Conservation (phyloP, 2,113 vertebrate species). For the Cynoglossus semilaevis region DNA sequence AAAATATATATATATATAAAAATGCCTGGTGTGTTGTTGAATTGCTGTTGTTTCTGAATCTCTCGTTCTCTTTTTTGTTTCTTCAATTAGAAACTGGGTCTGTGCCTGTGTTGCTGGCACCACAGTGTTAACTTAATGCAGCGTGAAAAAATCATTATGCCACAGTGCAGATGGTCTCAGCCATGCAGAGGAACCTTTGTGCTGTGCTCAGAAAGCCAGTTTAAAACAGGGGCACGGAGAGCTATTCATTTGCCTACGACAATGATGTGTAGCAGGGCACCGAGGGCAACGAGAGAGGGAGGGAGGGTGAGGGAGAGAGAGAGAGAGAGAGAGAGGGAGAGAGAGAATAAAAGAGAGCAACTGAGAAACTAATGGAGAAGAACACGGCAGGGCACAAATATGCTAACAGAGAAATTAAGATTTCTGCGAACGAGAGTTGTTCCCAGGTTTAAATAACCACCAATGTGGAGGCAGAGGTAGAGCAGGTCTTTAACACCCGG, state of each 20-base stretch:
- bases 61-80: constrained; percentile 32
- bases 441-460: constrained; percentile 35
- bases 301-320: neutral
- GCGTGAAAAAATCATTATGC: constrained; percentile 85
- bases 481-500: constrained; percentile 21
- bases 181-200: constrained; percentile 79
- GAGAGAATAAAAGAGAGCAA: neutral
- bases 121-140: constrained; percentile 83
- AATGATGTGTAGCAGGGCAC: constrained; percentile 38
- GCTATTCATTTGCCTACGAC: constrained; percentile 44
- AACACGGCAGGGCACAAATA: constrained; percentile 16
- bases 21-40: constrained; percentile 29
- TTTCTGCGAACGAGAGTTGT: constrained; percentile 3
- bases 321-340: neutral
- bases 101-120: constrained; percentile 71
- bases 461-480: constrained; percentile 16
- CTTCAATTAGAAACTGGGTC: constrained; percentile 78
- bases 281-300: constrained; percentile 10
- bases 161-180: constrained; percentile 81
- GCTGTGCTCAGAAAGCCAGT: constrained; percentile 70
- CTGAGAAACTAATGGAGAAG: neutral
- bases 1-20: constrained; percentile 19
- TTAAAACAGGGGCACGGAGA: constrained; percentile 49
- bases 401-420: constrained; percentile 25
- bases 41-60: constrained; percentile 32